Base-by-base conservation (phyloP, 2,888 invertebrate species). In the Rhyacophila evoluta region DNA sequence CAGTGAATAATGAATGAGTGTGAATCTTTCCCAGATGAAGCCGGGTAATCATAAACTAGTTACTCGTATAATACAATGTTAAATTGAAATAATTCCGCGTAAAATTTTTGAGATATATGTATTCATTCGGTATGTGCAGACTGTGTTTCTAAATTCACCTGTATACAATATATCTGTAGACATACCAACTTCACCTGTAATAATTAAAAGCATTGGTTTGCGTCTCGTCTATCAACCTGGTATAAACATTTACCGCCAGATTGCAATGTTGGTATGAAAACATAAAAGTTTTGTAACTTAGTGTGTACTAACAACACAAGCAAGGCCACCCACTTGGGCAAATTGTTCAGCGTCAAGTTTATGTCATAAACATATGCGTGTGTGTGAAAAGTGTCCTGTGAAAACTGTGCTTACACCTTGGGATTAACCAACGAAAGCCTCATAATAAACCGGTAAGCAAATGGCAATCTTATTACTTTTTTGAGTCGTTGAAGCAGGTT, bases 311-410 rank as follows among this genome's bases (percentile, higher is more conserved):
- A 10, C 55, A 19, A 55, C 55, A 55, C 55, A 27, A 12, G 78
- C 78, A 78, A 78, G 78, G 78, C 78, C 78, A 70, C 33, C 70
- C 68, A 73, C 38, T 75, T 75, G 38, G 75, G 38, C 69, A 75
- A 74, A 72, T 72, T 76, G 74, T 79, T 39, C 55, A 72, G 77
- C 68, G 70, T 28, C 70, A 78, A 78, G 68, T 79, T 77, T 75
- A 78, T 77, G 79, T 81, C 79, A 78, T 76, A 79, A 79, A 81
- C 81, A 81, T 81, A 81, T 81, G 81, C 78, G 75, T 77, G 75
- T 72, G 55, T 68, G 78, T 75, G 69, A 41, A 55, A 55, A 70
- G 80, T 78, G 75, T 29, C 70, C 69, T 55, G 78, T 72, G 72
- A 72, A 69, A 68, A 80, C 36, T 36, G 73, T 79, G 77, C 39